Evolutionary conservation across 2,888 invertebrate genomes (phyloP), one percentile per base, ranked within the genome.

Genomic region (Lutraria lutraria): DNA sequence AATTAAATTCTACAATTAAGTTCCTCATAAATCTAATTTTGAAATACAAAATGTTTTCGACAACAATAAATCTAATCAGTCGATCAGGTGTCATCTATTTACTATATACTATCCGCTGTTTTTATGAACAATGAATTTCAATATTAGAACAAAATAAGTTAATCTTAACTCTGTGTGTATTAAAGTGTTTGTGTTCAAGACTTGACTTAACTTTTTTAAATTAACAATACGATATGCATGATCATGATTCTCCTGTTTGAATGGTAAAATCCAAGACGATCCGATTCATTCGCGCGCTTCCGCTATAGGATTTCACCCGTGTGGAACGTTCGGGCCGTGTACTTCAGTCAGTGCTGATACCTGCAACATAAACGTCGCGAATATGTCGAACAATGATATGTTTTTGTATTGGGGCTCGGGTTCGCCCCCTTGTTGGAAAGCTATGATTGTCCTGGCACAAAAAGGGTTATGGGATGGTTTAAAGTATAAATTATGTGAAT

Each of bases 371-470:
- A n/a, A n/a, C n/a, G n/a, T 29, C 4, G 21, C n/a, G 25, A 79
- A 79, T 8, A 85, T 86, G 86, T 25, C 82, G 81, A 89, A 87
- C 60, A 83, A 84, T 25, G 76, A 90, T 56, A 94, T 95, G 92
- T 89, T 93, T 80, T 83, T 96, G 63, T 95, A 89, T 83, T 96
- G 95, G 96, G 95, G 94, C 8, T 95, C 95, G 15, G 96, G 95
- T 0, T 95, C 95, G 25, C 83, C 91, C 25, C 95, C 96, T 10
- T 95, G 95, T 88, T 89, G 90, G 87, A 93, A 92, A 56, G 88
- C 92, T 6, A 94, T 95, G 94, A 80, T 95, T 15, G 93, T 90
- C 12, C 88, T 95, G 72, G 94, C 92, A 25, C 95, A 96, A 85
- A 96, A 95, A 88, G 93, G 94, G 15, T 63, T 93, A 19, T 87